Evolutionary conservation across 2,797 vertebrate species (phyloP).

Genomic region (Darevskia nairensis): DNA sequence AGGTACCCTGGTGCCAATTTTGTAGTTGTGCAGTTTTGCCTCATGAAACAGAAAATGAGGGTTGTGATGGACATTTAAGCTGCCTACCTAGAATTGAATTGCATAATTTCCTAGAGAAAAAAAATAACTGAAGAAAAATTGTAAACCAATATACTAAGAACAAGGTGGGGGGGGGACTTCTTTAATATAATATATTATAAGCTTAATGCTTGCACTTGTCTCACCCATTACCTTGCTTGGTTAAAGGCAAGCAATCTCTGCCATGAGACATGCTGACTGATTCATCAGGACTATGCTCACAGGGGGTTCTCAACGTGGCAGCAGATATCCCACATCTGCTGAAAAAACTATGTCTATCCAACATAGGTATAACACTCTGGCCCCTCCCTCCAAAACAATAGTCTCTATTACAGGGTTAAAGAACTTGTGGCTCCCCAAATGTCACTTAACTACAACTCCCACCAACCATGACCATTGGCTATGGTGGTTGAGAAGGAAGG

Average conservation of each 20-base stretch:
- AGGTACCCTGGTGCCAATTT: background rate
- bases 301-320: slow-evolving; percentile 4
- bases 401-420: background rate
- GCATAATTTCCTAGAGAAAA: slow-evolving; percentile 1
- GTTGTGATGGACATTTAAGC: background rate
- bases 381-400: too few species aligned
- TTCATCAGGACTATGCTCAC: background rate
- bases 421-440: too few species aligned
- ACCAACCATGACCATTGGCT: background rate
- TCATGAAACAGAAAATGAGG: slow-evolving; percentile 6
- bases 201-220: background rate
- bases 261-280: background rate
- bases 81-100: background rate
- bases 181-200: background rate
- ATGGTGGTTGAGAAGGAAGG: background rate
- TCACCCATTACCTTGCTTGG: background rate
- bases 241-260: background rate
- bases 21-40: slow-evolving; percentile 14
- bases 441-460: background rate
- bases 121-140: background rate
- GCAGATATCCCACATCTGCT: slow-evolving; percentile 14
- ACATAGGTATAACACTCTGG: background rate
- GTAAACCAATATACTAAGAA: slow-evolving; percentile 6
- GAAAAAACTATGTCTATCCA: background rate
- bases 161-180: background rate